phyloP scores from a whole-genome alignment of 2,113 vertebrate species.

The Rhinolophus ferrumequinum region DNA sequence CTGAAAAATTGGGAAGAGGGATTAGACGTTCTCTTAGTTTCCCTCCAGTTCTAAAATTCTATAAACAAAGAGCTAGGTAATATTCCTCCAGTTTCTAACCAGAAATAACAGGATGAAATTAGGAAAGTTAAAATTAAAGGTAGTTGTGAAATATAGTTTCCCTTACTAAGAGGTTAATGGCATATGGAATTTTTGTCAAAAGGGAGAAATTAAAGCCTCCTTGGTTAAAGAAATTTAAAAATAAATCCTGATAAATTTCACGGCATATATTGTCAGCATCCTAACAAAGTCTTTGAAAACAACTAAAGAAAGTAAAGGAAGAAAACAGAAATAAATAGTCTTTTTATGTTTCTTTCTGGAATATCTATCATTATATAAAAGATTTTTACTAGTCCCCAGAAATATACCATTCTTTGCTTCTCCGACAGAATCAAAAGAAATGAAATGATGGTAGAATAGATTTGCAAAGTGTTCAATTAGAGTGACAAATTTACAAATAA shows the following conservation, averaged over 20 bases:
- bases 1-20: not conserved
- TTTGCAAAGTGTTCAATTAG: constrained; percentile 29
- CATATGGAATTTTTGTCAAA: constrained; percentile 2
- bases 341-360: not conserved
- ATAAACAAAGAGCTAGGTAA: not conserved
- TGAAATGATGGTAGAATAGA: not conserved
- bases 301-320: constrained; percentile 7
- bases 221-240: constrained; percentile 23
- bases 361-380: constrained; percentile 39
- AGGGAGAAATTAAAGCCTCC: not conserved
- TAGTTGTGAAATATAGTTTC: not conserved
- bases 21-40: not conserved
- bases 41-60: not conserved
- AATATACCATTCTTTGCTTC: constrained; percentile 41
- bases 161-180: not conserved
- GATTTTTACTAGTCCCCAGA: constrained; percentile 9
- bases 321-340: constrained; percentile 1
- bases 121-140: not conserved
- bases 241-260: not conserved
- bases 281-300: constrained; percentile 2
- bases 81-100: not conserved
- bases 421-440: constrained; percentile 52
- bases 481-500: constrained; percentile 10
- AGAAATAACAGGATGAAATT: not conserved
- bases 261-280: not conserved